Evolutionary conservation across 2,888 invertebrate species (phyloP).

Genomic region (Drosophila differens): DNA sequence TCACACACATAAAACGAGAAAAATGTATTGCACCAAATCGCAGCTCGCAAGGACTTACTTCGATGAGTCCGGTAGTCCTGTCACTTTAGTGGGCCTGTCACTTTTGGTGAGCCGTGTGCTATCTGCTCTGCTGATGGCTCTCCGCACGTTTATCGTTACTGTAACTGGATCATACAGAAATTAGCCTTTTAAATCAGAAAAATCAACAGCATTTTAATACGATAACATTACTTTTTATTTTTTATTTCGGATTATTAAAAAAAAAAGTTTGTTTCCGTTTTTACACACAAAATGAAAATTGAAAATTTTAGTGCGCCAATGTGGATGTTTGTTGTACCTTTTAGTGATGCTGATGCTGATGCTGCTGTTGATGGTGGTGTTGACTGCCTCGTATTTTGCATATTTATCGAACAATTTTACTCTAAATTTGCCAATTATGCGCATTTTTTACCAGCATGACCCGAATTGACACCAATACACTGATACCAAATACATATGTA

Average conservation of each 20-base stretch:
- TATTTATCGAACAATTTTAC: conserved; percentile 77
- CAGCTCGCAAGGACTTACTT: background rate
- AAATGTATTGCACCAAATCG: background rate
- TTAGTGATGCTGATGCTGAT: background rate
- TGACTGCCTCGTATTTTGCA: conserved; percentile 53
- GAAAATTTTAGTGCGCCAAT: conserved; percentile 20
- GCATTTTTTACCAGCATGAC: conserved; percentile 73
- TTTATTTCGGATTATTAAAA: background rate
- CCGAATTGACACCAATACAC: conserved; percentile 65
- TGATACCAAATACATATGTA: conserved; percentile 7
- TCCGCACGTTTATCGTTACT: background rate
- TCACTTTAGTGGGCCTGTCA: background rate
- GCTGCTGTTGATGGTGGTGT: conserved; percentile 4
- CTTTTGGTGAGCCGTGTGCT: background rate
- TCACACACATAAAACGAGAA: background rate
- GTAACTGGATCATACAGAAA: background rate
- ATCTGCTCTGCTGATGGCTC: background rate
- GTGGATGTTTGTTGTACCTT: background rate
- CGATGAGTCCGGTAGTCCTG: background rate
- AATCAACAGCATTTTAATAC: background rate
- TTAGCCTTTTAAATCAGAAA: background rate
- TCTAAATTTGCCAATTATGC: conserved; percentile 78
- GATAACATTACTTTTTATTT: background rate
- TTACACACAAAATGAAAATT: conserved; percentile 18
- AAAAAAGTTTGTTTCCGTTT: conserved; percentile 7